Evolutionary conservation across 2,113 vertebrate species (phyloP), one percentile per base, ranked within the genome.

Genomic region (Sander lucioperca): DNA sequence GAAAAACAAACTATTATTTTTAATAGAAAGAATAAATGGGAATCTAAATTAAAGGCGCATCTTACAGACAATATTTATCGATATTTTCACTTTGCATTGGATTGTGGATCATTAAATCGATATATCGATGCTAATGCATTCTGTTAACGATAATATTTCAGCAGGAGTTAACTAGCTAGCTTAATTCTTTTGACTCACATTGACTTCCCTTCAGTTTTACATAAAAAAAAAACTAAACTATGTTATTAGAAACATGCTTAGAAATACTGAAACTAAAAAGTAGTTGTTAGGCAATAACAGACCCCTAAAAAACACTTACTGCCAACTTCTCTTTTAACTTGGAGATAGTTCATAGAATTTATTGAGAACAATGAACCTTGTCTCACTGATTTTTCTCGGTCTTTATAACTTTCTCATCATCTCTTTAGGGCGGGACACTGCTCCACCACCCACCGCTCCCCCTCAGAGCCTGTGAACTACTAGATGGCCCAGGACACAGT

Each of bases 341-440:
- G 39, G 10, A 43, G 39, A 39, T 10, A 39, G 9, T 39, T 39
- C 39, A 39, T 39, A 39, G 39, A 43, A 43, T 43, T 0, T 43
- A 43, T 43, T 11, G 39, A 43, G 10, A 43, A 11, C 39, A 43
- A 18, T 67, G 45, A 43, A 30, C 19, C 2, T n/a, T 6, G 2
- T 27, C 25, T 75, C 2, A 54, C 43, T 7, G 3, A 21, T 6
- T 16, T 54, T 21, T 39, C 18, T 56, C 19, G 5, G 16, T 48
- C 10, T 5, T 50, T 51, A 4, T 54, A 33, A 21, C 15, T 57
- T 47, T 63, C 8, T 50, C 1, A 4, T 59, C n/a, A n/a, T 68
- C 12, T 74, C 18, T 66, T 7, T 1, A 93, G 92, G 79, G 82
- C 66, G 16, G 92, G 92, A n/a, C 71, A 80, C 74, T 93, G 92